Evolutionary conservation across 2,797 vertebrate species (phyloP).

Genomic region (Tinamus major): DNA sequence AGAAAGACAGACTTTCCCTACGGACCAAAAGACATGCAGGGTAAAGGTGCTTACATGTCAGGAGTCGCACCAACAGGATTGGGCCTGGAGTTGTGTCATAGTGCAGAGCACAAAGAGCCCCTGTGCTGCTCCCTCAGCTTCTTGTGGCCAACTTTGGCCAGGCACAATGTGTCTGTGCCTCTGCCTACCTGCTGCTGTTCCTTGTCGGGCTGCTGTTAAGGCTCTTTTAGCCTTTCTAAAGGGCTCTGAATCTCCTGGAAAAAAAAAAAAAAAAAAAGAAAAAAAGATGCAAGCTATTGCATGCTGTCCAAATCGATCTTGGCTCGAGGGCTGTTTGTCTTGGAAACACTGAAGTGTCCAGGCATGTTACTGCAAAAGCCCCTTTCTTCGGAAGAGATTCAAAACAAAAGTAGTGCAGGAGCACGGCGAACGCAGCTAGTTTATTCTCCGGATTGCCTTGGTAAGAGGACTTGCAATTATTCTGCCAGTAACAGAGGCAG

Average conservation of each 20-base stretch:
- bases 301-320: constrained; percentile 60
- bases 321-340: constrained; percentile 68
- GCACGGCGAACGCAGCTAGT: constrained; percentile 10
- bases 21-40: not conserved
- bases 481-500: constrained; percentile 3
- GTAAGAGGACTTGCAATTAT: constrained; percentile 40
- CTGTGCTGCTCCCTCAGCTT: not conserved
- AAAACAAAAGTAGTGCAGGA: constrained; percentile 48
- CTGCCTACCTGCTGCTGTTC: not conserved
- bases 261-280: too few relatives aligned
- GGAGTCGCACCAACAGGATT: not conserved
- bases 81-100: not conserved
- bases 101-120: not conserved
- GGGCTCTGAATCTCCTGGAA: not conserved
- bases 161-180: not conserved
- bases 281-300: constrained; percentile 45
- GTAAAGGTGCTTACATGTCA: not conserved
- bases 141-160: not conserved
- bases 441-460: constrained; percentile 39
- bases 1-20: not conserved
- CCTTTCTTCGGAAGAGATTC: constrained; percentile 4
- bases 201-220: not conserved
- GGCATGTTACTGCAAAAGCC: constrained; percentile 51
- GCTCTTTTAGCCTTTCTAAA: constrained; percentile 47
- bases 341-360: constrained; percentile 59